These are phyloP conservation scores for Xerus rutilus DNA, from an alignment of 2,797 vertebrate species.

Conservation along the genomic window DNA sequence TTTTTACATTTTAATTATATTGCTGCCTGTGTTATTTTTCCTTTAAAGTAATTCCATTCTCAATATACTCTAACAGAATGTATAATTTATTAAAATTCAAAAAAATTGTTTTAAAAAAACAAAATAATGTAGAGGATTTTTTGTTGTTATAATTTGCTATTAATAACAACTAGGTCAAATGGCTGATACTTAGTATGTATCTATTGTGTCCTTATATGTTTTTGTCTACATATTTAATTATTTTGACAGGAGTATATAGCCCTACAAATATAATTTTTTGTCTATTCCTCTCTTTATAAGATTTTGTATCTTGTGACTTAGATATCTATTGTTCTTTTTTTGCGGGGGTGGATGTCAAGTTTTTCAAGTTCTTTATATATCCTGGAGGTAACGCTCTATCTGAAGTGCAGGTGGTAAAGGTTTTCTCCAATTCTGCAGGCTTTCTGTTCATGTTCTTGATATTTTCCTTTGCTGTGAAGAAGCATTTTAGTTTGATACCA, in stretches of 20 bases:
- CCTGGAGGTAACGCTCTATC: too few species aligned
- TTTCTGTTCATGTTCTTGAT: too few species aligned
- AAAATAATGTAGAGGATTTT: too few species aligned
- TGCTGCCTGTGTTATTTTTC: neutral
- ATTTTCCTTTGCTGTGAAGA: too few species aligned
- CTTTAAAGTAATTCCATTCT: neutral
- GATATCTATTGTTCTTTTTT: too few species aligned
- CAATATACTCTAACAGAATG: conserved; percentile 41
- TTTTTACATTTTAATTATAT: conserved; percentile 28
- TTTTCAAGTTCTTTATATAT: too few species aligned
- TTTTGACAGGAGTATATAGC: neutral
- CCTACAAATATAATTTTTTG: neutral
- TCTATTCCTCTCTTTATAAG: neutral
- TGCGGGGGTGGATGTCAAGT: too few species aligned
- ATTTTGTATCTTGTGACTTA: neutral
- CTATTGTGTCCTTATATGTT: neutral
- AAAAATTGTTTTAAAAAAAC: conserved; percentile 62
- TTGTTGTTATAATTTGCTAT: neutral
- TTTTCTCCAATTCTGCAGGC: too few species aligned
- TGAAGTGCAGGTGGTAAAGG: too few species aligned
- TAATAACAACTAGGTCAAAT: neutral
- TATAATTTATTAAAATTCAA: conserved; percentile 76
- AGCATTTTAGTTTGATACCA: too few species aligned
- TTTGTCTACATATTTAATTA: neutral
- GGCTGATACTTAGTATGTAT: neutral